Conservation (phyloP, 1,140 invertebrate species). For the Aphelenchoides besseyi region DNA sequence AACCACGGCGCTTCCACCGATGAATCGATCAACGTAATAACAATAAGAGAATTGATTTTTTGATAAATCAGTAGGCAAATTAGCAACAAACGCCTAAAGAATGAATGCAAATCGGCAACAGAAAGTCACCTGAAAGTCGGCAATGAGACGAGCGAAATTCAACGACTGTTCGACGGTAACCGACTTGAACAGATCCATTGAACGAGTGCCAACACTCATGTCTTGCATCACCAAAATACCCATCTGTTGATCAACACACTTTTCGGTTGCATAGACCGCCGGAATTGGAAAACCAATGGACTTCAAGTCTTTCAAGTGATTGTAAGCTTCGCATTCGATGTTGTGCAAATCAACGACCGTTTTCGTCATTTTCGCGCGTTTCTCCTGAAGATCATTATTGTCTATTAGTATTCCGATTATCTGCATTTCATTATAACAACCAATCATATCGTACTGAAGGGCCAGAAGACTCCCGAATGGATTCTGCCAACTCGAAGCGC, state of each 20-base stretch:
- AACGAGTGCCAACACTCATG: background rate
- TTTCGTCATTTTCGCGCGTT: too few relatives aligned
- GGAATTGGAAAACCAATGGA: conserved; percentile 45
- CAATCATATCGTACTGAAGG: too few relatives aligned
- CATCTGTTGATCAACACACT: background rate
- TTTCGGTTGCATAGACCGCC: background rate
- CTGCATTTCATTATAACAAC: too few relatives aligned
- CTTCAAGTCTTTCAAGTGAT: conserved; percentile 42
- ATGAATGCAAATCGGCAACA: background rate
- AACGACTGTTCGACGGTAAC: background rate
- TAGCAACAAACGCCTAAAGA: background rate
- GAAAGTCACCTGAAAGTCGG: background rate
- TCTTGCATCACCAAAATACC: background rate
- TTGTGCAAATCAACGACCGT: background rate
- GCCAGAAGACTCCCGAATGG: too few relatives aligned
- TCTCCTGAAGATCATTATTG: too few relatives aligned
- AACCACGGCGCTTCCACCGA: too few relatives aligned
- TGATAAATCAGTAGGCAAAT: background rate
- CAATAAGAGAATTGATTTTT: background rate
- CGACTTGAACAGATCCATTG: background rate
- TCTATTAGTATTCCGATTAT: too few relatives aligned
- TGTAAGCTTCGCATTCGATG: conserved; percentile 20
- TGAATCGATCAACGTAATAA: background rate
- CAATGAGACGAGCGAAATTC: background rate
- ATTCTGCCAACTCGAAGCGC: too few relatives aligned